phyloP scores from a whole-genome alignment of 2,888 invertebrate species.

The Ptychoptera contaminata region DNA sequence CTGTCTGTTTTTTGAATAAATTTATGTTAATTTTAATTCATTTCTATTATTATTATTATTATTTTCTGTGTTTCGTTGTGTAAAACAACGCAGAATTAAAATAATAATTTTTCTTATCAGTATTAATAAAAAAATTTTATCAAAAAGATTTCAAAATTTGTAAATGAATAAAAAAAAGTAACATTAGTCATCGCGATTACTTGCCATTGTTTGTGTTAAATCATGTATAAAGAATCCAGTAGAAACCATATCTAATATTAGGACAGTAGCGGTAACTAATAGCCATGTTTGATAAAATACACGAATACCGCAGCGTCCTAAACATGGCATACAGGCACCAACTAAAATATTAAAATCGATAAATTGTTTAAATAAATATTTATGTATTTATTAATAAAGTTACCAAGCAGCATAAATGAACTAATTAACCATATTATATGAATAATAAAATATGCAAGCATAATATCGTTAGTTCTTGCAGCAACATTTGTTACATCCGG shows the following conservation, averaged over 20 bases:
- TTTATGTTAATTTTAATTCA: no score
- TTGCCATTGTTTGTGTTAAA: slow-evolving; percentile 17
- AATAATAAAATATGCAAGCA: background rate
- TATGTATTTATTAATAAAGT: background rate
- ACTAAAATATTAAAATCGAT: background rate
- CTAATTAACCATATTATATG: slow-evolving; percentile 5
- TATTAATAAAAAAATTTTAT: no score
- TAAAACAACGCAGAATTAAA: no score
- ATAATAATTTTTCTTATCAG: no score
- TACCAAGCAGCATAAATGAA: slow-evolving; percentile 5
- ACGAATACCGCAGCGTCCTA: slow-evolving; percentile 6
- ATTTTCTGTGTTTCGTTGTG: no score
- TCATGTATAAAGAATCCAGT: slow-evolving; percentile 20
- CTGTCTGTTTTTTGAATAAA: no score
- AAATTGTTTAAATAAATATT: background rate
- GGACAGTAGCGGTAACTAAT: slow-evolving; percentile 12
- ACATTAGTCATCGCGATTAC: no score
- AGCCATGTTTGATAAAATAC: slow-evolving; percentile 17
- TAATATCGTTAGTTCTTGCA: slow-evolving; percentile 5
- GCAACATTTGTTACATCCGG: slow-evolving; percentile 5
- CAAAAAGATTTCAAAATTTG: no score
- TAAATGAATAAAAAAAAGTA: no score
- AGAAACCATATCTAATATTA: slow-evolving; percentile 19
- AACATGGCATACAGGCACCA: slow-evolving; percentile 3
- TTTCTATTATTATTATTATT: no score